Percentiles rank a stretch among this genome's conserved stretches.
These are phyloP conservation scores for Paraescarpia echinospica DNA, from an alignment of 1,140 invertebrate genomes.

Conservation along the genomic window DNA sequence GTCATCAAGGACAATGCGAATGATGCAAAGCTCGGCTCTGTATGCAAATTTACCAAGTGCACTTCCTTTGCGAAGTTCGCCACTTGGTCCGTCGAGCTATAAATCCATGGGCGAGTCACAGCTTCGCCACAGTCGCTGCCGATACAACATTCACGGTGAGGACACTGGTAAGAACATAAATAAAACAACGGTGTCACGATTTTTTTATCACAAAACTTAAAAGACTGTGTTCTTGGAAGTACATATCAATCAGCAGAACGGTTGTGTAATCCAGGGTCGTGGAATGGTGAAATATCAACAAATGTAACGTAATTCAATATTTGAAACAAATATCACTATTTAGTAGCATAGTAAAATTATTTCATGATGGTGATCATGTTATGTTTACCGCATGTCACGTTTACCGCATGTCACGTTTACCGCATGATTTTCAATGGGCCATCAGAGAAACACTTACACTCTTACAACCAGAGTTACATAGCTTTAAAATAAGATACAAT, in stretches of 20 bases:
- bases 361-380: no score
- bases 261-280: not conserved
- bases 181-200: not conserved
- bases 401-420: no score
- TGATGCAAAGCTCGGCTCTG: not conserved
- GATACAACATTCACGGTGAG: not conserved
- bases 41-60: not conserved
- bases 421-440: no score
- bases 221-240: not conserved
- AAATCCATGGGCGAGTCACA: not conserved
- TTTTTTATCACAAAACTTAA: not conserved
- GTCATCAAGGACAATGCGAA: not conserved
- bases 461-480: no score
- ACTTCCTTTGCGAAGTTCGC: not conserved
- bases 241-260: not conserved
- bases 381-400: no score
- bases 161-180: not conserved
- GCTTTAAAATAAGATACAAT: no score
- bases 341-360: no score
- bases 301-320: not conserved
- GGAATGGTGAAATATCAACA: not conserved
- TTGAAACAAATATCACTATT: no score
- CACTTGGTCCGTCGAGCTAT: not conserved
- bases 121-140: not conserved
- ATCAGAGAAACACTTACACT: no score